A percentile compares a stretch with the other conserved stretches of the same genome.
Conservation (phyloP, 2,797 vertebrate genomes). For the Poecilia gillii region DNA sequence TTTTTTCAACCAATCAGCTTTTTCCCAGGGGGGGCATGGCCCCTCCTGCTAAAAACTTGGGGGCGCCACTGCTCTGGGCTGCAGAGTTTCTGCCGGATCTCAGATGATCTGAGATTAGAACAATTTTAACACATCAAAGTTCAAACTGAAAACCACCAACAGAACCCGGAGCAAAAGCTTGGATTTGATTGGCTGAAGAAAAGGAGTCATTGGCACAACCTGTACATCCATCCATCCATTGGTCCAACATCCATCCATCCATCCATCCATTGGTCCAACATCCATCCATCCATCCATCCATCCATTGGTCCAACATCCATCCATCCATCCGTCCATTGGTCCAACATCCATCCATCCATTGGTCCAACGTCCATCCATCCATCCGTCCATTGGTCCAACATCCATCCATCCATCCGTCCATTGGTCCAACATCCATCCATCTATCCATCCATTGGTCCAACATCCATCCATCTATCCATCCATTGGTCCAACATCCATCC, state of each 20-base stretch:
- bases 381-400: no score
- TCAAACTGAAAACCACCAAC: neutral
- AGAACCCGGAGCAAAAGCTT: neutral
- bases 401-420: neutral
- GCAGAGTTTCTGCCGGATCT: neutral
- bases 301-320: neutral
- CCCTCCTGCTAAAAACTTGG: no score
- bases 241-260: neutral
- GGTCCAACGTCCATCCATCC: no score
- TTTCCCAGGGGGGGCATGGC: no score
- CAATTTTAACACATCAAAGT: neutral
- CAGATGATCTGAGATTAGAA: neutral
- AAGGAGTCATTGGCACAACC: neutral
- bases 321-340: neutral
- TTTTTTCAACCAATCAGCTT: constrained; percentile 24
- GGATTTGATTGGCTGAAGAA: neutral
- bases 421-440: neutral
- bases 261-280: neutral
- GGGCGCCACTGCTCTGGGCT: no score
- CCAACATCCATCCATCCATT: no score
- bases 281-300: neutral
- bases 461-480: neutral
- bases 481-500: no score
- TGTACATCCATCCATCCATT: neutral
- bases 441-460: neutral